Percentiles rank a stretch among this genome's conserved stretches.
Conservation (phyloP, 2,888 invertebrate species). For the Tetramorium bicarinatum region DNA sequence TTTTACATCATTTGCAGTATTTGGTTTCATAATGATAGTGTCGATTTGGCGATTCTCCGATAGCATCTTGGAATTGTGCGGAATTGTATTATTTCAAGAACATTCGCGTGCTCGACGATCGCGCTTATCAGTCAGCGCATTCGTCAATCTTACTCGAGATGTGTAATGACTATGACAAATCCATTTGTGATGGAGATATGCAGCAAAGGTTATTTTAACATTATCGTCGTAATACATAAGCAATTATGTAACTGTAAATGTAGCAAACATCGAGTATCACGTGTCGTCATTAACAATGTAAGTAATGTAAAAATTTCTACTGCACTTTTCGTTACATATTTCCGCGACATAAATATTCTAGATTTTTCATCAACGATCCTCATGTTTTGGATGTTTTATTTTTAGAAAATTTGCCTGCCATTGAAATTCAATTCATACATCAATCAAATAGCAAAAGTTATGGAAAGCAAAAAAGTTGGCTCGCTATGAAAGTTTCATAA, state of each 20-base stretch:
- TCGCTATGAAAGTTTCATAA: background rate
- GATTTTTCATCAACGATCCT: too few species aligned
- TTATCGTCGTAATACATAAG: too few species aligned
- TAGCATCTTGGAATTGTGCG: background rate
- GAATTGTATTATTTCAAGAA: background rate
- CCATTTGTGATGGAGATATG: constrained; percentile 17
- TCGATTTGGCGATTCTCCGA: background rate
- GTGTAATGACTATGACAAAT: constrained; percentile 14
- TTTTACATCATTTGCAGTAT: background rate
- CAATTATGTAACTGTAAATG: too few species aligned
- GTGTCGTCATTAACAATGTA: too few species aligned
- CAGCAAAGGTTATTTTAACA: background rate
- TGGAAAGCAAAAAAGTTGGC: background rate
- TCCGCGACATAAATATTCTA: too few species aligned
- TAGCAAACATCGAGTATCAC: too few species aligned
- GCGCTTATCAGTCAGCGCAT: background rate
- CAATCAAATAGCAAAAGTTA: background rate
- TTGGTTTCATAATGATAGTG: background rate
- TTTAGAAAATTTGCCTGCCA: background rate
- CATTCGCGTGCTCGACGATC: background rate
- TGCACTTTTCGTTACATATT: too few species aligned
- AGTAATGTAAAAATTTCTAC: too few species aligned
- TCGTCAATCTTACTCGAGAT: background rate
- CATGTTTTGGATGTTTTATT: background rate
- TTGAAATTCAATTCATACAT: background rate